Evolutionary conservation across 2,888 invertebrate genomes (phyloP).

Genomic region (Automeris io): DNA sequence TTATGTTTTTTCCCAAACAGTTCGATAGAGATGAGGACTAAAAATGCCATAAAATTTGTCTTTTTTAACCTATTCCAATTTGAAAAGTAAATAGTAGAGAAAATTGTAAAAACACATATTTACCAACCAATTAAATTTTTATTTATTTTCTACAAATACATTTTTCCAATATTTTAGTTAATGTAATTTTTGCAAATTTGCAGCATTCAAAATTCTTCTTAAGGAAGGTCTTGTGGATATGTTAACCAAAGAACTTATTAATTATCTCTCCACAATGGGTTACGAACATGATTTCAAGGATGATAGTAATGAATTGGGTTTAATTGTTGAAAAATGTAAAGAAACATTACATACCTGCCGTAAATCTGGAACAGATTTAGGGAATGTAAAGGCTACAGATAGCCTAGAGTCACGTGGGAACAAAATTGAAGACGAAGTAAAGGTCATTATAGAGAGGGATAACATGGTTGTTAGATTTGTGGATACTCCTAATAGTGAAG

Average conservation of each 20-base stretch:
- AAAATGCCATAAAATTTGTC: no score
- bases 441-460: slow-evolving; percentile 66
- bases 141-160: slow-evolving; percentile 1
- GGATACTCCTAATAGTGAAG: slow-evolving; percentile 58
- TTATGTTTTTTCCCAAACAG: no score
- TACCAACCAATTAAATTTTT: neutral
- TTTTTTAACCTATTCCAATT: no score
- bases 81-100: no score
- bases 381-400: no score
- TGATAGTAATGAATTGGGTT: slow-evolving; percentile 20
- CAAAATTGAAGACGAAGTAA: slow-evolving; percentile 53
- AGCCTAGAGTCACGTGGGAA: slow-evolving; percentile 29
- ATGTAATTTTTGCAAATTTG: slow-evolving; percentile 15
- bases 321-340: slow-evolving; percentile 19
- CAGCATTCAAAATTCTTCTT: slow-evolving; percentile 68
- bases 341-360: slow-evolving; percentile 16
- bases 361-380: no score
- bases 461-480: slow-evolving; percentile 68
- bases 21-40: no score
- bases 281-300: slow-evolving; percentile 52
- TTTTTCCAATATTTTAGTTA: neutral
- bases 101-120: neutral
- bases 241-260: slow-evolving; percentile 56
- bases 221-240: slow-evolving; percentile 61
- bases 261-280: slow-evolving; percentile 56